phyloP scores from a whole-genome alignment of 2,797 vertebrate species.

The Masticophis lateralis region DNA sequence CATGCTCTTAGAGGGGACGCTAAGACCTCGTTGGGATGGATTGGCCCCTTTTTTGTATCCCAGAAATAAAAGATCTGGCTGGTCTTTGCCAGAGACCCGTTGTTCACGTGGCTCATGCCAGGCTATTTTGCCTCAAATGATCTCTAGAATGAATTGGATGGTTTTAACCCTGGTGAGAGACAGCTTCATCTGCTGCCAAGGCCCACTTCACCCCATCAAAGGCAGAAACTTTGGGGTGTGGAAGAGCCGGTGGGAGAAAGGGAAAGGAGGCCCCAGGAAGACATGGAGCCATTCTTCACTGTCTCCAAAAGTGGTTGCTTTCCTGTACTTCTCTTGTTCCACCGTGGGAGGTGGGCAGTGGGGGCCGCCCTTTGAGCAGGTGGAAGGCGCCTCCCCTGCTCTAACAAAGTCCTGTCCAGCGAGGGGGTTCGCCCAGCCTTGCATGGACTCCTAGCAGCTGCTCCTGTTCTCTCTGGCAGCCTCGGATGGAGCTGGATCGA shows the following conservation, averaged over 20 bases:
- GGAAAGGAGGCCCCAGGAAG: neutral
- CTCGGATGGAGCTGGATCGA: neutral
- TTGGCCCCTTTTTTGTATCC: neutral
- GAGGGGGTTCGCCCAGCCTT: neutral
- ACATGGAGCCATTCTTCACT: neutral
- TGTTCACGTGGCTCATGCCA: neutral
- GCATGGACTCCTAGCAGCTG: neutral
- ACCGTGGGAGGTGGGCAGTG: neutral
- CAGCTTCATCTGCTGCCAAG: neutral
- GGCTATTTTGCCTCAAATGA: neutral
- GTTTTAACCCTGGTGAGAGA: neutral
- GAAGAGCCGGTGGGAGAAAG: neutral
- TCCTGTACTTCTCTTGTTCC: neutral
- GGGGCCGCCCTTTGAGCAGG: neutral
- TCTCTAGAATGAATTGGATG: neutral
- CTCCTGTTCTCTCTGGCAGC: neutral
- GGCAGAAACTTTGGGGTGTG: neutral
- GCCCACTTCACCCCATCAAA: neutral
- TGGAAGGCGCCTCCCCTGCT: neutral
- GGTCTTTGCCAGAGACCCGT: neutral
- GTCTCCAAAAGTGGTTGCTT: neutral
- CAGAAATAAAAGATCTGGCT: neutral
- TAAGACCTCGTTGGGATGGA: neutral
- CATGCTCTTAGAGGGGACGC: neutral
- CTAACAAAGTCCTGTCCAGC: neutral